Base-by-base conservation (phyloP, 2,113 vertebrate genomes). In the Pungitius pungitius region DNA sequence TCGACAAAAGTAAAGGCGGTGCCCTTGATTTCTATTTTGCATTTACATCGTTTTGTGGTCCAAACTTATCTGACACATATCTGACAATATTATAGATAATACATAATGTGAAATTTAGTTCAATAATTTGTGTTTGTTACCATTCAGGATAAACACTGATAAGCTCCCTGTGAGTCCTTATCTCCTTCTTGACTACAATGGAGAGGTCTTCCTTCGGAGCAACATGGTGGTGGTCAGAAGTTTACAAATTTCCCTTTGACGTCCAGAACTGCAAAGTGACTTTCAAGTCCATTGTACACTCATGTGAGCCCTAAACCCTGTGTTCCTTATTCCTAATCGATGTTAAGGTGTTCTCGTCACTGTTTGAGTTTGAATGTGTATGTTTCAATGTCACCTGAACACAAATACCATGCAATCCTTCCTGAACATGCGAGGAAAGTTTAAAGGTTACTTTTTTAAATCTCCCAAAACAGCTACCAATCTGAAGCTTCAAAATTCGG, bases 241-340 rank as follows among this genome's bases (percentile, higher is more conserved):
- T 92, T 18, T 76, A 89, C 79, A 77, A 72, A 40, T 92, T 92
- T 51, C 91, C 91, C n/a, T 92, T 92, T 1, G 91, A 92, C 64
- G 52, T 47, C 0, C 91, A 92, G 82, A 85, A 62, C 59, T 92
- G 91, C 77, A 87, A 15, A 22, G 70, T 92, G 35, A 66, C 91
- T 1, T 73, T 92, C 69, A 84, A 72, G 24, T 89, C 91, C 2
- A 40, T 75, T 42, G 11, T 80, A 2, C 68, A 91, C 64, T 13
- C 62, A 0, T 14, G 91, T 91, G n/a, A 88, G 86, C 14, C n/a
- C 18, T 4, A 12, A 26, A 11, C 2, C 12, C 10, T 45, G 22
- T 73, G 39, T 68, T 55, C 12, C 47, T 55, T 17, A 14, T 47
- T 45, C 9, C 35, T 1, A n/a, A 8, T 2, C 5, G 4, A 5